phyloP scores from a whole-genome alignment of 1,140 invertebrate species.

The Sinella curviseta region DNA sequence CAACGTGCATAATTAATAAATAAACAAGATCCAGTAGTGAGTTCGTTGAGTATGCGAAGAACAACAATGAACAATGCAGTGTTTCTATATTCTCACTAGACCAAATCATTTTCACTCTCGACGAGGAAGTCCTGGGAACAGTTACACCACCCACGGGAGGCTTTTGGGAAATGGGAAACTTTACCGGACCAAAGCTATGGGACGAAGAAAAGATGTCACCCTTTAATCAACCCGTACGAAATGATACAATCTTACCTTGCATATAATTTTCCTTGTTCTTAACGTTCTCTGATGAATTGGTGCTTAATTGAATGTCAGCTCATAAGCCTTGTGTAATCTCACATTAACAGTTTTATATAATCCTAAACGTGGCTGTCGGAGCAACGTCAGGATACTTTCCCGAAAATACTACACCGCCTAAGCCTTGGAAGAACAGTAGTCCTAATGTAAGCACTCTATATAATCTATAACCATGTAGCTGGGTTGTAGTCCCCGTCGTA shows the following conservation, averaged over 20 bases:
- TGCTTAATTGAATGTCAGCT: not conserved
- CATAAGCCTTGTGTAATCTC: not conserved
- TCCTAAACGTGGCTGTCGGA: conserved; percentile 59
- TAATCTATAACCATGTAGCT: not conserved
- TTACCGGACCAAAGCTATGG: conserved; percentile 43
- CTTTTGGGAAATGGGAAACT: conserved; percentile 54
- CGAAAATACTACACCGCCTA: conserved; percentile 49
- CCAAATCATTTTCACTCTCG: conserved; percentile 46
- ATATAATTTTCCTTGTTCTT: too few relatives aligned
- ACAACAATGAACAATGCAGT: not conserved
- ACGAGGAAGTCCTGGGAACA: conserved; percentile 48
- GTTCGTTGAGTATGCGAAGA: too few relatives aligned
- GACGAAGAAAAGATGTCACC: conserved; percentile 58
- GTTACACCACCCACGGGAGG: conserved; percentile 49
- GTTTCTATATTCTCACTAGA: not conserved
- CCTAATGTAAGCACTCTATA: conserved; percentile 32
- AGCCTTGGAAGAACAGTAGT: conserved; percentile 54
- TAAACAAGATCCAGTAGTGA: too few relatives aligned
- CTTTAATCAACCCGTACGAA: conserved; percentile 59
- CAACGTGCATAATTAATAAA: too few relatives aligned
- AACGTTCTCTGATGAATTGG: too few relatives aligned
- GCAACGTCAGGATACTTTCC: conserved; percentile 57
- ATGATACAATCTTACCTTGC: not conserved
- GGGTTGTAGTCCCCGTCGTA: too few relatives aligned
- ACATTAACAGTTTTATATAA: conserved; percentile 57